phyloP scores from a whole-genome alignment of 1,140 invertebrate genomes.

The Neelides sp. region DNA sequence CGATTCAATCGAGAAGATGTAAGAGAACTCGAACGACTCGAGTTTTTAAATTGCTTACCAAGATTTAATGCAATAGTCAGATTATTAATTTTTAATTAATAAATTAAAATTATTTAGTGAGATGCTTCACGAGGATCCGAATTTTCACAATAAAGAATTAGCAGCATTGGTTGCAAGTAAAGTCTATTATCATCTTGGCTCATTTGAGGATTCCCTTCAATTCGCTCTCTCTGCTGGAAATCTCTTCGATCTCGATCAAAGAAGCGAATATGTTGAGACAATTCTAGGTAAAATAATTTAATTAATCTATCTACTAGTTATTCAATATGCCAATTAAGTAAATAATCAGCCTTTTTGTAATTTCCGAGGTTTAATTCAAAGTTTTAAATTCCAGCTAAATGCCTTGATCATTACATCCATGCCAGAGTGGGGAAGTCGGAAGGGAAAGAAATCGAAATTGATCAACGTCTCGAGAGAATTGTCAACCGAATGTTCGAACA shows the following conservation, averaged over 20 bases:
- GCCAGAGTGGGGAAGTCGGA: slow-evolving; percentile 53
- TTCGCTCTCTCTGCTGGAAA: slow-evolving; percentile 86
- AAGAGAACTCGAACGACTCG: slow-evolving; percentile 34
- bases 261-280: slow-evolving; percentile 92
- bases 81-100: too few species aligned
- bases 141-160: slow-evolving; percentile 67
- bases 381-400: slow-evolving; percentile 55
- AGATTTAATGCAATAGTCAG: slow-evolving; percentile 8
- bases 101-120: too few species aligned
- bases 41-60: not conserved
- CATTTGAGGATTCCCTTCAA: slow-evolving; percentile 87
- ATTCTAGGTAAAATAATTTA: slow-evolving; percentile 54
- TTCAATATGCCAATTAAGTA: not conserved
- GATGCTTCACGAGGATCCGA: slow-evolving; percentile 84
- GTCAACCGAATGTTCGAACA: slow-evolving; percentile 94
- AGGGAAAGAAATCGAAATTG: slow-evolving; percentile 54
- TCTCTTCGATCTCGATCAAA: slow-evolving; percentile 83
- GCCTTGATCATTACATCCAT: slow-evolving; percentile 88
- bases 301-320: not conserved
- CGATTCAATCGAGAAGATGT: slow-evolving; percentile 94
- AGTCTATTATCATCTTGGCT: slow-evolving; percentile 94
- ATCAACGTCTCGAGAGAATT: slow-evolving; percentile 78
- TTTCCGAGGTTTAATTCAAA: too few species aligned
- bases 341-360: not conserved
- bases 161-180: slow-evolving; percentile 96